Evolutionary conservation across 2,888 invertebrate species (phyloP).

Genomic region (Drosophila acutilabella): DNA sequence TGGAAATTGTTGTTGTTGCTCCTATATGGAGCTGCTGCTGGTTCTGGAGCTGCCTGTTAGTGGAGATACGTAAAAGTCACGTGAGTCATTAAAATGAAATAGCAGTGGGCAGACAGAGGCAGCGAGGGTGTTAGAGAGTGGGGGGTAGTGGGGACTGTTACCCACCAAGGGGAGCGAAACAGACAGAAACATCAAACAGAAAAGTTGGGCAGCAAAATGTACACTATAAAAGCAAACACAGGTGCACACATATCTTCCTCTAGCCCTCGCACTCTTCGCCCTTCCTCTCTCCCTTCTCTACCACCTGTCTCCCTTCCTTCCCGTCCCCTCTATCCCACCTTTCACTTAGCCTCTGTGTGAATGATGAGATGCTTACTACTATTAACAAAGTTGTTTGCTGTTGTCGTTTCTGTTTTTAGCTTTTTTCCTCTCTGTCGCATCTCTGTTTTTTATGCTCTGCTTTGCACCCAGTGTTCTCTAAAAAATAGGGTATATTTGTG

Average conservation of each 20-base stretch:
- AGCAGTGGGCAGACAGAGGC: constrained; percentile 56
- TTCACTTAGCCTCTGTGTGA: constrained; percentile 31
- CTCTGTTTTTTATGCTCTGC: constrained; percentile 19
- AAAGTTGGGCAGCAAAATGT: constrained; percentile 30
- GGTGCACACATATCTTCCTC: constrained; percentile 28
- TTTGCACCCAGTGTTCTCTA: background rate
- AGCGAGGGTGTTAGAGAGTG: background rate
- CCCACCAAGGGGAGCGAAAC: background rate
- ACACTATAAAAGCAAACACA: constrained; percentile 53
- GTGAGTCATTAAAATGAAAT: constrained; percentile 80
- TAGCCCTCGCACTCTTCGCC: background rate
- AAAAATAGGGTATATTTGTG: background rate
- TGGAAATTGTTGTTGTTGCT: constrained; percentile 30
- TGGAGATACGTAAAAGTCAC: constrained; percentile 78
- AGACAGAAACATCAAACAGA: constrained; percentile 13
- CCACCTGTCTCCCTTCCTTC: constrained; percentile 3
- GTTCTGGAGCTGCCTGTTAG: constrained; percentile 39
- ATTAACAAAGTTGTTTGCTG: constrained; percentile 72
- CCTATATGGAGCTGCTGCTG: constrained; percentile 36
- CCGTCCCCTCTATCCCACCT: no score
- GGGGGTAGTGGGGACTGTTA: background rate
- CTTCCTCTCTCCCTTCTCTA: background rate
- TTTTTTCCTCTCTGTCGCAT: background rate
- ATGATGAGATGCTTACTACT: constrained; percentile 67
- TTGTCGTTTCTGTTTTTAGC: constrained; percentile 23